Percentiles rank a stretch among this genome's conserved stretches.
phyloP scores from a whole-genome alignment of 2,113 vertebrate species.

The Vulpes ferrilata region DNA sequence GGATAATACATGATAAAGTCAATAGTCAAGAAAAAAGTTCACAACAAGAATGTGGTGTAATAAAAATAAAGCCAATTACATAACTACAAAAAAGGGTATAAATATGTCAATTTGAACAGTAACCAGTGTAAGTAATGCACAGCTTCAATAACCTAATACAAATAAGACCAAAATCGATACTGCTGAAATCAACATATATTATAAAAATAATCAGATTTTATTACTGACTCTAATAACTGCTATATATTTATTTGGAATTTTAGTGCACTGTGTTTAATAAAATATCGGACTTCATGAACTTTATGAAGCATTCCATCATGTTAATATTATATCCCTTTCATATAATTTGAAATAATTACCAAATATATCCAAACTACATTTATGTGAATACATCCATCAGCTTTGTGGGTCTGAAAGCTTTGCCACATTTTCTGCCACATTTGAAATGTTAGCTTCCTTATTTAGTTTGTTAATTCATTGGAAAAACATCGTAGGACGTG shows the following conservation, averaged over 20 bases:
- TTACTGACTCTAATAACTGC: conserved; percentile 73
- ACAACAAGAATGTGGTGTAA: conserved; percentile 38
- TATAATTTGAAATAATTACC: conserved; percentile 75
- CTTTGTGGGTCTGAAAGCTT: not conserved
- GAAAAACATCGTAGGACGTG: not conserved
- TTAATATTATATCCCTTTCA: conserved; percentile 69
- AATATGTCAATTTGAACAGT: conserved; percentile 69
- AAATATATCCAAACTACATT: conserved; percentile 70
- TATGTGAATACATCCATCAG: conserved; percentile 66
- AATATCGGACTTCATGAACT: conserved; percentile 65
- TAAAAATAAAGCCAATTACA: conserved; percentile 79
- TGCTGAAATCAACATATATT: conserved; percentile 75
- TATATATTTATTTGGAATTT: conserved; percentile 77
- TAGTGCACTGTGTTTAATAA: conserved; percentile 74
- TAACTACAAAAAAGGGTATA: conserved; percentile 70
- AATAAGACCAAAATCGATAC: conserved; percentile 72
- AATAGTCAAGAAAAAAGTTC: conserved; percentile 23
- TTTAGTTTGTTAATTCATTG: conserved; percentile 46
- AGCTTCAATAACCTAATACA: conserved; percentile 69
- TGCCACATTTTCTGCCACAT: conserved; percentile 36
- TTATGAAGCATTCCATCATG: conserved; percentile 72
- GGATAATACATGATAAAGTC: conserved; percentile 31
- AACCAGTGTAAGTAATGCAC: conserved; percentile 66
- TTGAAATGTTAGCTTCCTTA: conserved; percentile 12
- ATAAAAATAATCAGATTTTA: conserved; percentile 81